Evolutionary conservation across 2,888 invertebrate species (phyloP).

Genomic region (Selenia dentaria): DNA sequence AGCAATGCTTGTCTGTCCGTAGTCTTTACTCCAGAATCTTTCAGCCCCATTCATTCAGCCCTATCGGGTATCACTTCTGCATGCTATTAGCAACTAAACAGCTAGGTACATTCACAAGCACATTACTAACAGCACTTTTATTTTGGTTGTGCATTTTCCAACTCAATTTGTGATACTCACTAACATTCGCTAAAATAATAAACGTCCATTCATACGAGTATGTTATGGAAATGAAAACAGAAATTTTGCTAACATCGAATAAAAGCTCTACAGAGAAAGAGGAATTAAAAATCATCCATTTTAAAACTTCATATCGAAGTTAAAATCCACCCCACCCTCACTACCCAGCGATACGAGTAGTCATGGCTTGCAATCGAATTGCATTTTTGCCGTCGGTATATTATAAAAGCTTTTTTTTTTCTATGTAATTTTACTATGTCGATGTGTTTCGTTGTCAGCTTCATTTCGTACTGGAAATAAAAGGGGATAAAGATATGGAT

Average conservation of each 20-base stretch:
- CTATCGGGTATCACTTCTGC: too few species aligned
- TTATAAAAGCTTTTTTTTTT: neutral
- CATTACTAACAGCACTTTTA: neutral
- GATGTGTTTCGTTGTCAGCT: too few species aligned
- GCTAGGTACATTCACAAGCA: too few species aligned
- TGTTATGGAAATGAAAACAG: neutral
- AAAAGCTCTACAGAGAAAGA: neutral
- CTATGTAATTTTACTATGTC: neutral
- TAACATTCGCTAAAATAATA: too few species aligned
- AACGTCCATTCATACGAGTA: neutral
- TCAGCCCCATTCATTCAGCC: too few species aligned
- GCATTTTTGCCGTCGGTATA: neutral
- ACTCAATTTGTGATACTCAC: neutral
- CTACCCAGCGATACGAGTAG: neutral
- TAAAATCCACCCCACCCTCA: too few species aligned
- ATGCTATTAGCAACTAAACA: too few species aligned
- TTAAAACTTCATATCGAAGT: neutral
- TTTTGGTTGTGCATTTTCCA: neutral
- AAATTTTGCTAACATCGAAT: neutral
- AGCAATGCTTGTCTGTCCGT: too few species aligned
- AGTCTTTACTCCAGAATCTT: too few species aligned
- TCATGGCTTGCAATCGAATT: neutral
- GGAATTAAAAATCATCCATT: neutral
- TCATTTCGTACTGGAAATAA: too few species aligned
- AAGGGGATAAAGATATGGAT: too few species aligned